phyloP scores from a whole-genome alignment of 2,888 invertebrate genomes.

The Xestia rhomboidea region DNA sequence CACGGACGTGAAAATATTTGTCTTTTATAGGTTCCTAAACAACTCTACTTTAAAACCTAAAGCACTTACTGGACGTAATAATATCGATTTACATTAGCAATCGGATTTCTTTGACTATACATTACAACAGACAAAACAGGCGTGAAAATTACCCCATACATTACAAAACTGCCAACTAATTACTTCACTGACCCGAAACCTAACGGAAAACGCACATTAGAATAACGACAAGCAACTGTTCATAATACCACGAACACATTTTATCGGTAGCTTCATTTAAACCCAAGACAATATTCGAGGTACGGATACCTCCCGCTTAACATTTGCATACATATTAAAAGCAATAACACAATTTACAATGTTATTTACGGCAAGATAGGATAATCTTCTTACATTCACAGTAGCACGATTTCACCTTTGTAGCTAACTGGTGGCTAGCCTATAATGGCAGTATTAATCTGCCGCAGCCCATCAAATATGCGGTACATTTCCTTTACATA shows the following conservation, averaged over 20 bases:
- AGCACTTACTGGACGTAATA: not conserved
- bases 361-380: conserved; percentile 51
- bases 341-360: conserved; percentile 58
- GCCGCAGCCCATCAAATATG: conserved; percentile 70
- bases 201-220: conserved; percentile 39
- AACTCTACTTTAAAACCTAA: not conserved
- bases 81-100: not conserved
- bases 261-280: conserved; percentile 56
- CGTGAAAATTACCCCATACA: conserved; percentile 17
- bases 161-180: conserved; percentile 33
- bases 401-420: conserved; percentile 79
- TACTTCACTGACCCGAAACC: conserved; percentile 9
- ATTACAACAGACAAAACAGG: conserved; percentile 11
- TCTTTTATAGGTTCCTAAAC: not conserved
- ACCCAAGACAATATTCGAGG: conserved; percentile 55
- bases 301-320: conserved; percentile 36
- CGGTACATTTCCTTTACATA: conserved; percentile 69
- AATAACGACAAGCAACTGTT: conserved; percentile 22
- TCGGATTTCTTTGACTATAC: not conserved
- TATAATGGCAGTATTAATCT: conserved; percentile 77
- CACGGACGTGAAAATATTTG: not conserved
- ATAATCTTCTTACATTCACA: conserved; percentile 73
- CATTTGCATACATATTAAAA: conserved; percentile 66
- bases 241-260: conserved; percentile 24
- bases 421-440: conserved; percentile 70